Evolutionary conservation across 2,113 vertebrate genomes (phyloP).

Genomic region (Melanotaenia duboulayi): DNA sequence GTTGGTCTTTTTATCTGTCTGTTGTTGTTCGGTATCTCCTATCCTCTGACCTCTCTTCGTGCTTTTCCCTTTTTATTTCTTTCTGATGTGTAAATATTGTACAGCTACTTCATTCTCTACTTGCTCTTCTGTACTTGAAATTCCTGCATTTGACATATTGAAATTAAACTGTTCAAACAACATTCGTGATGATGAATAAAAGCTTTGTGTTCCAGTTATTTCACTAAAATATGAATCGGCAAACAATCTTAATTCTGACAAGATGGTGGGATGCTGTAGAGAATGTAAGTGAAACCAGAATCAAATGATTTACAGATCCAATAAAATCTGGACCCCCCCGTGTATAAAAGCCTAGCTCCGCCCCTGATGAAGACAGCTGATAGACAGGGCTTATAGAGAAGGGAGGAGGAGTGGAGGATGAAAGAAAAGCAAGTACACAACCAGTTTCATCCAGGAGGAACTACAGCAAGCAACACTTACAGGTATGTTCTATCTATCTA

Average conservation of each 20-base stretch:
- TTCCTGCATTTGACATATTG: conserved; percentile 82
- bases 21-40: conserved; percentile 78
- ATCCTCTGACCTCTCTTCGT: conserved; percentile 57
- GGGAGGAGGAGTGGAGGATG: not conserved
- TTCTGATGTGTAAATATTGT: conserved; percentile 81
- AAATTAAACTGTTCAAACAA: conserved; percentile 79
- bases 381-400: conserved; percentile 11
- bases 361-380: too few relatives aligned
- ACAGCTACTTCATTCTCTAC: conserved; percentile 79
- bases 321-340: too few relatives aligned
- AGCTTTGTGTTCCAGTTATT: conserved; percentile 14
- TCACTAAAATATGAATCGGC: not conserved
- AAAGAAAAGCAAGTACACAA: not conserved
- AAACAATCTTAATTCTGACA: too few relatives aligned
- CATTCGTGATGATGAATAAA: conserved; percentile 45
- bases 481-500: too few relatives aligned
- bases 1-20: conserved; percentile 78
- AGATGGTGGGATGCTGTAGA: too few relatives aligned
- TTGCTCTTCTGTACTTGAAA: conserved; percentile 81
- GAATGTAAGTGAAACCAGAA: too few relatives aligned
- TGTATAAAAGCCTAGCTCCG: too few relatives aligned
- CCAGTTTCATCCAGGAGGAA: not conserved
- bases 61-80: conserved; percentile 54
- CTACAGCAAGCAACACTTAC: not conserved
- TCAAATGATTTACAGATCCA: too few relatives aligned